These are phyloP conservation scores for Panurus biarmicus DNA, from an alignment of 2,113 vertebrate genomes.

Conservation along the genomic window DNA sequence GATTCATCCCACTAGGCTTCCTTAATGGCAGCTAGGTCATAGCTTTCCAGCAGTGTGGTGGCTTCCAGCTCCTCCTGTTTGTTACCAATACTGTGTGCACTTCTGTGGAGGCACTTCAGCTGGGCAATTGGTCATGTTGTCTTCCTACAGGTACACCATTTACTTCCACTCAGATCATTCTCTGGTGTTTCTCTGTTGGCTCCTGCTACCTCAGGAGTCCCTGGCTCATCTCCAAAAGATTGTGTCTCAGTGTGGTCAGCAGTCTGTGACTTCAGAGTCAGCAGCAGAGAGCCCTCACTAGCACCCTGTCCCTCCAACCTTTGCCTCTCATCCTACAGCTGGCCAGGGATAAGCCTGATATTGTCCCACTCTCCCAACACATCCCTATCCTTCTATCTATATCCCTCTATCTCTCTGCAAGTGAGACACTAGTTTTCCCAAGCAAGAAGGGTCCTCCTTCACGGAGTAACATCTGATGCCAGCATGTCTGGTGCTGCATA, in stretches of 20 bases:
- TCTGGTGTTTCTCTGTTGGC: background rate
- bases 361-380: rapidly evolving
- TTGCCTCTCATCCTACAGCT: background rate
- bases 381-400: no score
- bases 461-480: background rate
- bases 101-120: background rate
- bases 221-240: background rate
- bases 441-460: background rate
- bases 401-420: background rate
- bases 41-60: background rate
- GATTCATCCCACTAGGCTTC: no score
- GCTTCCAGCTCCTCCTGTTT: background rate
- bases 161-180: background rate
- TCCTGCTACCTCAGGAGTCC: background rate
- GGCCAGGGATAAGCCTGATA: background rate
- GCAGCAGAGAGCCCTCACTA: background rate
- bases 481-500: background rate
- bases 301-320: background rate
- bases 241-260: background rate
- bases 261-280: background rate
- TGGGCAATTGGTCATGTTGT: no score
- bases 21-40: background rate
- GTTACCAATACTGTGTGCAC: rapidly evolving
- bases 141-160: background rate
- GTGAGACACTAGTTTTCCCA: background rate